A percentile compares a stretch with the other conserved stretches of the same genome.
Evolutionary conservation across 2,888 invertebrate species (phyloP).

Genomic region (Drosophila atroscutellata): DNA sequence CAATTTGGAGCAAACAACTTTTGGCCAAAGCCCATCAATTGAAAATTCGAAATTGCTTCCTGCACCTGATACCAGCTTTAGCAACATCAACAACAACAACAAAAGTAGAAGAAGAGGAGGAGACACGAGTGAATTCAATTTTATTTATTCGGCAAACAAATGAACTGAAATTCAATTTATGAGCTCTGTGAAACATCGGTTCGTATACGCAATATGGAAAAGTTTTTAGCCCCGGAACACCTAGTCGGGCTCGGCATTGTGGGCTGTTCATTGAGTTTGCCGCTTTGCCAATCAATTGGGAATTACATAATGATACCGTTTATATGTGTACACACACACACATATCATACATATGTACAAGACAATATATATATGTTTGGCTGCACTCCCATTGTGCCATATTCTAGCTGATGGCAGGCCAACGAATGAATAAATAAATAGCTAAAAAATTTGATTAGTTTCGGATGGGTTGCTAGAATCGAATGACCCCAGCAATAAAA

Average conservation of each 20-base stretch:
- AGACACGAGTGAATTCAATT: slow-evolving; percentile 17
- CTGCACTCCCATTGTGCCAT: slow-evolving; percentile 33
- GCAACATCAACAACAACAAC: background rate
- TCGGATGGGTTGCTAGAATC: slow-evolving; percentile 50
- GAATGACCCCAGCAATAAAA: slow-evolving; percentile 58
- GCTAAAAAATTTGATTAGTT: slow-evolving; percentile 69
- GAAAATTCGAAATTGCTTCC: slow-evolving; percentile 22
- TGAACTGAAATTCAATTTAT: slow-evolving; percentile 55
- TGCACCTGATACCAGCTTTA: slow-evolving; percentile 36
- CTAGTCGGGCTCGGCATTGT: slow-evolving; percentile 29
- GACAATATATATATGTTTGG: background rate
- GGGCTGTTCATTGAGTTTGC: slow-evolving; percentile 51
- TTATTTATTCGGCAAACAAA: slow-evolving; percentile 53
- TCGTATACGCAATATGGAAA: slow-evolving; percentile 50
- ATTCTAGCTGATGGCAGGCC: slow-evolving; percentile 2
- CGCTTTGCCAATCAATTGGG: slow-evolving; percentile 52
- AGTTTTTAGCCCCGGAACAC: slow-evolving; percentile 7
- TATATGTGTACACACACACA: background rate
- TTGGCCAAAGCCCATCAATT: slow-evolving; percentile 11
- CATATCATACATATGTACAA: background rate
- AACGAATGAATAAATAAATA: slow-evolving; percentile 66
- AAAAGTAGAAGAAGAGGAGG: background rate
- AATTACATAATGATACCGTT: slow-evolving; percentile 48
- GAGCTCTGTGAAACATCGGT: slow-evolving; percentile 24
- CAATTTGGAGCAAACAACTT: slow-evolving; percentile 19